These are phyloP conservation scores for Spodoptera littoralis DNA, from an alignment of 2,888 invertebrate species.

Conservation along the genomic window DNA sequence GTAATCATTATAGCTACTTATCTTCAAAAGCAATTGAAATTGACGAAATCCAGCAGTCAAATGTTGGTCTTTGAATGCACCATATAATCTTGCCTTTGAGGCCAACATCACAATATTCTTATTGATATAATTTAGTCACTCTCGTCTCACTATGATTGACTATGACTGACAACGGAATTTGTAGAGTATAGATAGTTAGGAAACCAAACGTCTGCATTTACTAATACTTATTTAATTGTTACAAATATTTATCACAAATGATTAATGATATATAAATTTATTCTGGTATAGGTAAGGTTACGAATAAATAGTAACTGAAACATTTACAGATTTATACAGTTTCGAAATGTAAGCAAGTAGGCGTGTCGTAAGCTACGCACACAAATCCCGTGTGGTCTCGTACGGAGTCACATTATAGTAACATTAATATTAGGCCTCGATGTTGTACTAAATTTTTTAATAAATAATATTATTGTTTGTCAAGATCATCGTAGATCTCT, in stretches of 20 bases:
- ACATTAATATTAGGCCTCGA: conserved; percentile 31
- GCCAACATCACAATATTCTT: conserved; percentile 33
- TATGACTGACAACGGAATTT: conserved; percentile 62
- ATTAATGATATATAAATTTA: conserved; percentile 44
- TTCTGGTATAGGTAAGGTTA: conserved; percentile 37
- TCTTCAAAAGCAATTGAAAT: conserved; percentile 28
- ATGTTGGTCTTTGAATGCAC: conserved; percentile 14
- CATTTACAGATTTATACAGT: conserved; percentile 15
- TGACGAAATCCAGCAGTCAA: neutral
- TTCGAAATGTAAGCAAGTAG: neutral
- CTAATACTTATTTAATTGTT: conserved; percentile 67
- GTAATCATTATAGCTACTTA: conserved; percentile 37
- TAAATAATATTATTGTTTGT: conserved; percentile 40
- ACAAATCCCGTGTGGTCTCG: conserved; percentile 20
- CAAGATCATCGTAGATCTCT: conserved; percentile 52
- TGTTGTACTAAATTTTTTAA: conserved; percentile 40
- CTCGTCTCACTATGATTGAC: conserved; percentile 43
- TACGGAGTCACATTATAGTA: conserved; percentile 20
- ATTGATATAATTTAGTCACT: conserved; percentile 34
- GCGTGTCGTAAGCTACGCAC: conserved; percentile 4
- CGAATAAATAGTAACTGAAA: conserved; percentile 34
- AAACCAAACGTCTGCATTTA: conserved; percentile 72
- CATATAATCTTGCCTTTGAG: conserved; percentile 8
- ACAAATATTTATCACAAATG: conserved; percentile 58
- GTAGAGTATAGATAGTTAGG: conserved; percentile 56